Evolutionary conservation across 2,797 vertebrate genomes (phyloP).

Genomic region (Aselliscus stoliczkanus): DNA sequence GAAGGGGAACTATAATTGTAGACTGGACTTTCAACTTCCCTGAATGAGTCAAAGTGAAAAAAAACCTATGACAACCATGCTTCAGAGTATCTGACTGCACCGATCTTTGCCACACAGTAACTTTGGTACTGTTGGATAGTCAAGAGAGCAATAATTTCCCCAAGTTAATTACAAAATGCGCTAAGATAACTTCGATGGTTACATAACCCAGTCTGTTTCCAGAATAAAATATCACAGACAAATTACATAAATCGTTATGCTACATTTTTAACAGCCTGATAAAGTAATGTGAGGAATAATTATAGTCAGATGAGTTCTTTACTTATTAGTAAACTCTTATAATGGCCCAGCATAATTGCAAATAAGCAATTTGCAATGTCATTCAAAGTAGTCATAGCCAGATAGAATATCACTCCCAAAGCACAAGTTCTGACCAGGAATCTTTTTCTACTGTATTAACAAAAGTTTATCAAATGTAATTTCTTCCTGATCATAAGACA

Average conservation of each 20-base stretch:
- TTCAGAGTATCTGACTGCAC: background rate
- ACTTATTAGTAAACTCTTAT: constrained; percentile 36
- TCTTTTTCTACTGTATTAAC: background rate
- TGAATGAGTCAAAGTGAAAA: background rate
- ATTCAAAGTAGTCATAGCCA: constrained; percentile 31
- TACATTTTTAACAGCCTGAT: constrained; percentile 59
- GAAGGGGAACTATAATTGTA: background rate
- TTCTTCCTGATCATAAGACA: background rate
- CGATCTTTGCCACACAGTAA: background rate
- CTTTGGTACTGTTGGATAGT: background rate
- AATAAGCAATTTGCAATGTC: constrained; percentile 49
- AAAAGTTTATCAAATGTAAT: background rate
- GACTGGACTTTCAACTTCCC: background rate
- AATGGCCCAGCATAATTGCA: constrained; percentile 44
- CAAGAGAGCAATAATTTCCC: background rate
- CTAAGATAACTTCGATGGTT: background rate
- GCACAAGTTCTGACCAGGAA: background rate
- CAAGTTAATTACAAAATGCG: background rate
- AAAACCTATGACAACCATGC: background rate
- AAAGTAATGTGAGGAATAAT: constrained; percentile 41
- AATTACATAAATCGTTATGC: background rate
- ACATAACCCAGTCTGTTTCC: background rate
- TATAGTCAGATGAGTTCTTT: constrained; percentile 46
- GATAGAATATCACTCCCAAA: fast-evolving
- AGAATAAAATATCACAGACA: constrained; percentile 11